phyloP scores from a whole-genome alignment of 2,888 invertebrate genomes.

The Yponomeuta cagnagella region DNA sequence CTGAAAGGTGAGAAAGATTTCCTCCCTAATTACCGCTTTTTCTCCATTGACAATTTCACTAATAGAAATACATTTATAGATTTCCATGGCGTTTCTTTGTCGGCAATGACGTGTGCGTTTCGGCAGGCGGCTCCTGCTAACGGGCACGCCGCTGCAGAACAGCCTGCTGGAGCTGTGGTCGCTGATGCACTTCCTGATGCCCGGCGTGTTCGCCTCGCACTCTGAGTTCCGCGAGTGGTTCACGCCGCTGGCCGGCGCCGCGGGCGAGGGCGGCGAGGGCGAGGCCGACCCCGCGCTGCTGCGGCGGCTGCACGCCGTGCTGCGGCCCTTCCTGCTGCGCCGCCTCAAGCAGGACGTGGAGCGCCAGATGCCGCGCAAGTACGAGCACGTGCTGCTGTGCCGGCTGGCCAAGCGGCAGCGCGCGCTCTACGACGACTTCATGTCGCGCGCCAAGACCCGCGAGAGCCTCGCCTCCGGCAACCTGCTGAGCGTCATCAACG shows the following conservation, averaged over 20 bases:
- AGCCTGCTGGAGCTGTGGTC: constrained; percentile 98
- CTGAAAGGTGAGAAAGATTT: constrained; percentile 80
- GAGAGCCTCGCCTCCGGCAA: constrained; percentile 96
- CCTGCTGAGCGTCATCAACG: constrained; percentile 95
- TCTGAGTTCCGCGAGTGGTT: constrained; percentile 99
- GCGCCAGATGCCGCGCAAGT: constrained; percentile 96
- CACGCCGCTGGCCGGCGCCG: constrained; percentile 89
- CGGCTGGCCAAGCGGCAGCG: constrained; percentile 96
- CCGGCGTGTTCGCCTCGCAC: constrained; percentile 96
- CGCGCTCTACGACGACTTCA: constrained; percentile 98
- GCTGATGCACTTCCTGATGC: constrained; percentile 98
- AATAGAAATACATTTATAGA: not conserved
- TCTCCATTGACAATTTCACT: not conserved
- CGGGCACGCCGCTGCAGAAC: constrained; percentile 97
- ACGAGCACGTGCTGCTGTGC: constrained; percentile 96
- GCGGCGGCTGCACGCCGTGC: constrained; percentile 78
- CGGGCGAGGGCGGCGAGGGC: constrained; percentile 39
- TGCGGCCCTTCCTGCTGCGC: constrained; percentile 94
- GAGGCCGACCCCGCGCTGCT: constrained; percentile 21
- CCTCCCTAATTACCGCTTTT: too few relatives aligned
- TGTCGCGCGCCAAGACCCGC: constrained; percentile 95
- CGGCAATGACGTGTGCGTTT: not conserved
- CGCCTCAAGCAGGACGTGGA: constrained; percentile 96
- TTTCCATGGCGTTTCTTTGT: not conserved
- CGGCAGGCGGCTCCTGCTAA: constrained; percentile 87